phyloP scores from a whole-genome alignment of 2,113 vertebrate species.

The Stigmatopora argus region DNA sequence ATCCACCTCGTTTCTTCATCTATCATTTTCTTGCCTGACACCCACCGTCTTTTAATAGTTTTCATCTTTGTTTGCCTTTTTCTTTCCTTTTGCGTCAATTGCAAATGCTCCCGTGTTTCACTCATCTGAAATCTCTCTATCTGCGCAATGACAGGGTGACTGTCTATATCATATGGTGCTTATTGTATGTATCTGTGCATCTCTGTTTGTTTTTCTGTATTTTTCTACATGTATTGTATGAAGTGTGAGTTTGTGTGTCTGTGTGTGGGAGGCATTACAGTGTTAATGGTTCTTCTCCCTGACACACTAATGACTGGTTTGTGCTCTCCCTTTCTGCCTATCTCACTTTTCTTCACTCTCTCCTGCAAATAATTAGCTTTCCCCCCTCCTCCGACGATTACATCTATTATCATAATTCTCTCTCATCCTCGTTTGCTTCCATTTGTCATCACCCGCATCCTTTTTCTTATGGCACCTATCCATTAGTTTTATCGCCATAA shows the following conservation, averaged over 20 bases:
- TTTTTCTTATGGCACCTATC: constrained; percentile 18
- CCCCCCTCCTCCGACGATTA: constrained; percentile 34
- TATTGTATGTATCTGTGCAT: constrained; percentile 16
- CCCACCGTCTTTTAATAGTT: constrained; percentile 32
- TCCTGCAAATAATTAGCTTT: constrained; percentile 50
- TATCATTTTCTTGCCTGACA: constrained; percentile 7
- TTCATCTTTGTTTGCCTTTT: constrained; percentile 37
- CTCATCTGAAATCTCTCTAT: constrained; percentile 37
- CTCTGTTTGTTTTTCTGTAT: constrained; percentile 18
- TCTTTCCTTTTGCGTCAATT: constrained; percentile 1
- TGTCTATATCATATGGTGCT: constrained; percentile 32
- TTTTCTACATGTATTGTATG: constrained; percentile 13
- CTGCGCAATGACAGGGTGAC: constrained; percentile 47
- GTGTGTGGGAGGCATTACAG: constrained; percentile 32
- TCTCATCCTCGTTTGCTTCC: constrained; percentile 34
- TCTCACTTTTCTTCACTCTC: constrained; percentile 6
- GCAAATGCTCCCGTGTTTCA: constrained; percentile 35
- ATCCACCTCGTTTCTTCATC: constrained; percentile 15
- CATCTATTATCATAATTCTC: constrained; percentile 43
- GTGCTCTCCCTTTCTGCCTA: constrained; percentile 20
- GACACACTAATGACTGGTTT: constrained; percentile 67
- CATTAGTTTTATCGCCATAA: constrained; percentile 4
- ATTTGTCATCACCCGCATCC: constrained; percentile 28
- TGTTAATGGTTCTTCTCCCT: constrained; percentile 51
- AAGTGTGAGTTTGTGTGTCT: constrained; percentile 16